Percentiles rank a stretch among this genome's conserved stretches.
These are phyloP conservation scores for Lanius collurio DNA, from an alignment of 2,113 vertebrate genomes.

Conservation along the genomic window DNA sequence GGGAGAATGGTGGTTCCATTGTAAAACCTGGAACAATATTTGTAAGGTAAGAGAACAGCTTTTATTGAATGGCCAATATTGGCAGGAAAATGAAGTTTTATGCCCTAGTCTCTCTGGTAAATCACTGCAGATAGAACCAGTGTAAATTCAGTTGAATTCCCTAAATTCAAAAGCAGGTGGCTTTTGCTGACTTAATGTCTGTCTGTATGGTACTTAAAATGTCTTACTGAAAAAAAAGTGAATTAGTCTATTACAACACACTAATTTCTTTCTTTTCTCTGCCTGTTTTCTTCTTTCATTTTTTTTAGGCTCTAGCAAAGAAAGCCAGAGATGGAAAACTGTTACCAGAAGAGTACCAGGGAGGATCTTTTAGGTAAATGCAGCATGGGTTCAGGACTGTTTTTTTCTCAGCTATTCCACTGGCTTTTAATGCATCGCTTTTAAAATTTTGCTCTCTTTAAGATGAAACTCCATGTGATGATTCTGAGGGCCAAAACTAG, in stretches of 20 bases:
- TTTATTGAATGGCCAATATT: background rate
- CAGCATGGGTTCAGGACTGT: background rate
- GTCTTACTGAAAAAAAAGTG: background rate
- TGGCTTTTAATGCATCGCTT: background rate
- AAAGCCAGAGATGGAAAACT: constrained; percentile 95
- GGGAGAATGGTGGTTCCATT: background rate
- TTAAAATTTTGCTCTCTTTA: background rate
- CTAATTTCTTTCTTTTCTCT: background rate
- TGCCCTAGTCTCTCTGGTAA: background rate
- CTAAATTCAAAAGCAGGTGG: background rate
- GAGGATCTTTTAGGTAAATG: constrained; percentile 94
- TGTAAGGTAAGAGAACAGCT: background rate
- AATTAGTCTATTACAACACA: background rate
- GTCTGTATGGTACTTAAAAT: background rate
- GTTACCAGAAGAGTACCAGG: constrained; percentile 94
- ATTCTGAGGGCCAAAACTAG: background rate
- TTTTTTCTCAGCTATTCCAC: background rate
- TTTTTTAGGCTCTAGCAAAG: constrained; percentile 83
- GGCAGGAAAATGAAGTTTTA: background rate
- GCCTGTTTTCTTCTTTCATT: background rate
- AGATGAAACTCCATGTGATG: background rate
- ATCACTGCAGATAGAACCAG: background rate
- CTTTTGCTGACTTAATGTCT: background rate
- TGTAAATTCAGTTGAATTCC: background rate
- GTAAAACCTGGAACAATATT: background rate